phyloP scores from a whole-genome alignment of 1,140 invertebrate genomes.

The Yoshiicerus persimilis region DNA sequence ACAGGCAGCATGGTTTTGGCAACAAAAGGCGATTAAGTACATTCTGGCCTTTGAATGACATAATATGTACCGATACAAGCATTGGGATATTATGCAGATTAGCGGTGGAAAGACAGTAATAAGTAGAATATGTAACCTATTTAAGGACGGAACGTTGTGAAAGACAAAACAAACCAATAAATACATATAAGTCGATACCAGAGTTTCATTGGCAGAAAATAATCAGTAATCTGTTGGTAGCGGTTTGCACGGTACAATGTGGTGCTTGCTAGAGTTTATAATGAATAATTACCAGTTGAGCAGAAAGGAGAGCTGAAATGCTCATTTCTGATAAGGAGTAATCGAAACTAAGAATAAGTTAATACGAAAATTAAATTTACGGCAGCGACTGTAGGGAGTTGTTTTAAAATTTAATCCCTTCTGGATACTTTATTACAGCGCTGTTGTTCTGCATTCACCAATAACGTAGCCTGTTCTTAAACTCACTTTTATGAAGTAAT shows the following conservation, averaged over 20 bases:
- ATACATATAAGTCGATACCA: not conserved
- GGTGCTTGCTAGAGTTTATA: not conserved
- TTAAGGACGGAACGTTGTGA: not conserved
- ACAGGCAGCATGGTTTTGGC: not conserved
- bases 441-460: not conserved
- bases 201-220: not conserved
- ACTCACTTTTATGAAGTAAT: not conserved
- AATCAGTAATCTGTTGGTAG: not conserved
- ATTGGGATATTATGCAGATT: not conserved
- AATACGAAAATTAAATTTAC: conserved; percentile 1
- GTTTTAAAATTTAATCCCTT: not conserved
- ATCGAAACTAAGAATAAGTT: conserved; percentile 17
- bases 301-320: not conserved
- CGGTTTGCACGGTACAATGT: not conserved
- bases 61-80: not conserved
- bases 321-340: not conserved
- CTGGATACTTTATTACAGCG: not conserved
- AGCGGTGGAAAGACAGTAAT: not conserved
- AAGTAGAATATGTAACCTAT: not conserved
- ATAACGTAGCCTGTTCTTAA: not conserved
- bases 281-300: not conserved
- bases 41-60: not conserved
- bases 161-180: not conserved
- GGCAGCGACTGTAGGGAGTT: not conserved
- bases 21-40: not conserved